Base-by-base conservation (phyloP, 2,888 invertebrate species). In the Chrysotoxum bicinctum region DNA sequence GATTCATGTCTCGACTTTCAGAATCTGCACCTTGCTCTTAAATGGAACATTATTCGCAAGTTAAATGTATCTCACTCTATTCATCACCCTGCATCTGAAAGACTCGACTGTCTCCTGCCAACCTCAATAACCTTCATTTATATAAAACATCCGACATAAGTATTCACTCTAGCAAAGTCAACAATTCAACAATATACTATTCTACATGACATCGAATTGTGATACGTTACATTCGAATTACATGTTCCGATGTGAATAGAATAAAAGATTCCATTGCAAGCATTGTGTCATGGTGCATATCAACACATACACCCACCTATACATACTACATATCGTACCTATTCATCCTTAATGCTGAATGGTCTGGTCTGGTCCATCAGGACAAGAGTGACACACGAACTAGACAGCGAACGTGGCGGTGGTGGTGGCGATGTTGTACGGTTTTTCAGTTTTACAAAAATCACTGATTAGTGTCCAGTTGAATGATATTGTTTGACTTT, bases 231-330 rank as follows among this genome's bases (percentile, higher is more conserved):
- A 79, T 70, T 66, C 58, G 73, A 79, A 84, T 84, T 70, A 84
- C 79, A 84, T 66, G 84, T 70, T 60, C 50, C 74, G 35, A 75
- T 79, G 69, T 70, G 79, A 75, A 75, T 69, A 56, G 74, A 79
- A 83, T 83, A 83, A 83, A 83, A 79, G 83, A 83, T 84, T 79
- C 75, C 70, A 66, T 70, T 35, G 62, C 62, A 54, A n/a, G 52
- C 43, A 75, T 70, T 83, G 74, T 83, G 68, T n/a, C 64, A 79
- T 78, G 64, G 79, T 70, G 26, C 40, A 48, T 16, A n/a, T n/a
- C 45, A 64, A 43, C 10, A 4, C 2, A 16, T 10, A 54, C 19
- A 19, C 7, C 26, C 10, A 10, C 6, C 5, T 14, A 4, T 48
- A 50, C 50, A 12, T 45, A 32, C n/a, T n/a, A n/a, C n/a, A 43